Conservation (phyloP, 2,113 vertebrate genomes). For the Ameiurus melas region DNA sequence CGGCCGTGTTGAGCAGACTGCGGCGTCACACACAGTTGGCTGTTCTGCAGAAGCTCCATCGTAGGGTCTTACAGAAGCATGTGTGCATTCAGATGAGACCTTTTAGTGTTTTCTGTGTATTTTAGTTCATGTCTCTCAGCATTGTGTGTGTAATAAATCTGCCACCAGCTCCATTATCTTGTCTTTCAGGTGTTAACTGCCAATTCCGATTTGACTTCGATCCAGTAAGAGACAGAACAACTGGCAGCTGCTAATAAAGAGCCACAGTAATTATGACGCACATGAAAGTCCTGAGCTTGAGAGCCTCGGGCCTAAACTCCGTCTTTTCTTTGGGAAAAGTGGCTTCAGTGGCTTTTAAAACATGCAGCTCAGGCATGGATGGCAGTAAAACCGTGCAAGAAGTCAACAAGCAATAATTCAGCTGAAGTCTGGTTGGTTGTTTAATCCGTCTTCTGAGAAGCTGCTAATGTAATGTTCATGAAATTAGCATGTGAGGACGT, state of each 20-base stretch:
- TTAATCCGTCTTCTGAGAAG: background rate
- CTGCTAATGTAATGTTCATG: background rate
- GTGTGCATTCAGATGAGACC: background rate
- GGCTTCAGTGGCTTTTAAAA: conserved; percentile 7
- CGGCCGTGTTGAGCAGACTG: background rate
- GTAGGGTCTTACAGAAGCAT: background rate
- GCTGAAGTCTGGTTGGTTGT: background rate
- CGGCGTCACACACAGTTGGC: background rate
- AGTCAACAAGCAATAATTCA: background rate
- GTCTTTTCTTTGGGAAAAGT: conserved; percentile 25
- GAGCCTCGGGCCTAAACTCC: conserved; percentile 20
- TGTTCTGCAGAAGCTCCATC: background rate
- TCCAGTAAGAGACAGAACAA: conserved; percentile 35
- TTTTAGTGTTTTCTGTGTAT: background rate
- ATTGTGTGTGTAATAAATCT: conserved; percentile 1
- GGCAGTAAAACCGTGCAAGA: background rate
- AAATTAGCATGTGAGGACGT: no score
- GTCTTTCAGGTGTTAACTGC: conserved; percentile 39
- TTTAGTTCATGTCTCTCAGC: conserved; percentile 32
- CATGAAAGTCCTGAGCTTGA: conserved; percentile 21
- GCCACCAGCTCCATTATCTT: conserved; percentile 33
- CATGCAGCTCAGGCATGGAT: background rate
- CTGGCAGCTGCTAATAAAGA: conserved; percentile 28
- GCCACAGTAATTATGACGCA: conserved; percentile 31
- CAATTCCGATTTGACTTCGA: conserved; percentile 40